A percentile compares a stretch with the other conserved stretches of the same genome.
phyloP scores from a whole-genome alignment of 2,797 vertebrate species.

The Clarias laeviceps region DNA sequence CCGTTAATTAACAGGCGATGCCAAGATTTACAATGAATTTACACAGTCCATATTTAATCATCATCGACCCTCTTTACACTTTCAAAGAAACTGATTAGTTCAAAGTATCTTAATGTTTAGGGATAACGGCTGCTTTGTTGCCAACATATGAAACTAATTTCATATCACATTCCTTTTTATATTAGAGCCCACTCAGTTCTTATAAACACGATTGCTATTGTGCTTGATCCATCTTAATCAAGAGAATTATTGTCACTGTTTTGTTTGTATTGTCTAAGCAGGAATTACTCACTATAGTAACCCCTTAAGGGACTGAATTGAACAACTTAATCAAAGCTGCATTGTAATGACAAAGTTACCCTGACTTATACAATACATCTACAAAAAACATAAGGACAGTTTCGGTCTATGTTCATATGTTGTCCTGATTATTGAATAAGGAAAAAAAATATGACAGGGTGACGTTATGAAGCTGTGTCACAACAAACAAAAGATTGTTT shows the following conservation, averaged over 20 bases:
- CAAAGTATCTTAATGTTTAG: neutral
- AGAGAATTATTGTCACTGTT: constrained; percentile 50
- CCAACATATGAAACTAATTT: constrained; percentile 6
- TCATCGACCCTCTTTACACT: constrained; percentile 9
- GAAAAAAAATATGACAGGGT: neutral
- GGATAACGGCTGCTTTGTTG: neutral
- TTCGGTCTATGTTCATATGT: neutral
- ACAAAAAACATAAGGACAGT: neutral
- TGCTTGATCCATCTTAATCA: constrained; percentile 49
- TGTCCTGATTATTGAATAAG: neutral
- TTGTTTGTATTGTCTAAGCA: constrained; percentile 56
- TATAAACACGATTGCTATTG: constrained; percentile 42
- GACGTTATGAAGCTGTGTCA: neutral
- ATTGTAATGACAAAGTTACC: constrained; percentile 60
- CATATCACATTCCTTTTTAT: neutral
- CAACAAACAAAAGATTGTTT: neutral
- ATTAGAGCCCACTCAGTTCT: neutral
- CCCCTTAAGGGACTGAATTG: constrained; percentile 52
- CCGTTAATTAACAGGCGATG: constrained; percentile 27
- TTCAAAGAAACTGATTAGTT: neutral
- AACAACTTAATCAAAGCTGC: constrained; percentile 60
- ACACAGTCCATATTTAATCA: constrained; percentile 25
- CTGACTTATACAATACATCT: constrained; percentile 54
- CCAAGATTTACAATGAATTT: constrained; percentile 16
- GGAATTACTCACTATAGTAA: constrained; percentile 65